These are phyloP conservation scores for Heterocephalus glaber DNA, from an alignment of 2,113 vertebrate genomes.

Conservation along the genomic window DNA sequence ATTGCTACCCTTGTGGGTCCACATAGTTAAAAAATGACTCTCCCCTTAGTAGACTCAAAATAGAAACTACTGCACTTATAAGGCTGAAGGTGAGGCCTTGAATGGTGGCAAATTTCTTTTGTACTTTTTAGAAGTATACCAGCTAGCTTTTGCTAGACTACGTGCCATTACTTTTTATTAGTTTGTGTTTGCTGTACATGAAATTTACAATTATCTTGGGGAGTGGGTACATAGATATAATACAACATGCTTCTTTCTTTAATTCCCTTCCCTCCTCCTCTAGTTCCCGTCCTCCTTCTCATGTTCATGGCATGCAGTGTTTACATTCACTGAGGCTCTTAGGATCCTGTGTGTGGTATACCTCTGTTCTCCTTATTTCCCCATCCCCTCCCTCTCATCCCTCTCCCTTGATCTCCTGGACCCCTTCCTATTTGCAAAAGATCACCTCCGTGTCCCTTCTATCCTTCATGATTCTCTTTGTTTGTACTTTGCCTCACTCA, in stretches of 20 bases:
- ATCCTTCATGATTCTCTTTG: neutral
- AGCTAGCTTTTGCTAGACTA: constrained; percentile 24
- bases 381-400: neutral
- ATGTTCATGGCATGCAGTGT: neutral
- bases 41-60: neutral
- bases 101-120: neutral
- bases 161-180: neutral
- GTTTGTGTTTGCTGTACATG: neutral
- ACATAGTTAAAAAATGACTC: neutral
- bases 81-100: neutral
- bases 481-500: neutral
- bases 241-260: neutral
- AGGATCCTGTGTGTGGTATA: neutral
- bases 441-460: neutral
- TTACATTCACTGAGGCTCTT: neutral
- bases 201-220: neutral
- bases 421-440: neutral
- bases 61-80: neutral
- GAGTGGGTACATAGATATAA: neutral
- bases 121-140: neutral
- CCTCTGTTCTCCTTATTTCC: neutral
- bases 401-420: neutral
- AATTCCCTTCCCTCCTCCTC: neutral
- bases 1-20: neutral
- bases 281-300: neutral